Base-by-base conservation (phyloP, 2,888 invertebrate genomes). In the Xylota segnis region DNA sequence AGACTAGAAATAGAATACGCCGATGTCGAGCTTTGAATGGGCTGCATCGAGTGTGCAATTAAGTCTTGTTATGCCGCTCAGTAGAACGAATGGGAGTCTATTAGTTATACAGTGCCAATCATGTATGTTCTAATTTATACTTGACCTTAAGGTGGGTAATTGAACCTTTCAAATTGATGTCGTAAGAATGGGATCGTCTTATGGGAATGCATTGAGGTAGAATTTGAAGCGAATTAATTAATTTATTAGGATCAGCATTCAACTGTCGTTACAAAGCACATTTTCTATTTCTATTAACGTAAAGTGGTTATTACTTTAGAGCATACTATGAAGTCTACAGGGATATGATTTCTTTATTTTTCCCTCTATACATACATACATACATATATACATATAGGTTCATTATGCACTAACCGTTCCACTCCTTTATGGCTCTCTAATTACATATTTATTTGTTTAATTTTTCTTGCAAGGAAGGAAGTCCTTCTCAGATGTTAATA, bases 91-190 rank as follows among this genome's bases (percentile, higher is more conserved):
- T 54, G 54, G 27, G 52, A 45, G n/a, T 34, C 34, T 47, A 66
- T 37, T n/a, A 43, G n/a, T 12, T 27, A 23, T 5, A 68, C 0
- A 63, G 65, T 54, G 72, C 59, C 72, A 68, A 68, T 77, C 75
- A 70, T 54, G 40, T 54, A 50, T 82, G 61, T 47, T 76, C 76
- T 65, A 65, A 59, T 72, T 68, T 61, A n/a, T 72, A 56, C 5
- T 54, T 66, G 83, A 83, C 72, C 78, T 77, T 77, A 66, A 50
- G 65, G 58, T 58, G 34, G 61, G 50, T 37, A 76, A 76, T 27
- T 71, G 70, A 76, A 77, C 43, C 63, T 12, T 10, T 76, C 16
- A 58, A 58, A 18, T 37, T 65, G 65, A 12, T 65, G 65, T n/a
- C 23, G 10, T 61, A 61, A 27, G 40, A 40, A 12, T n/a, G 40